phyloP scores from a whole-genome alignment of 2,113 vertebrate species.

The Cathartes aura region DNA sequence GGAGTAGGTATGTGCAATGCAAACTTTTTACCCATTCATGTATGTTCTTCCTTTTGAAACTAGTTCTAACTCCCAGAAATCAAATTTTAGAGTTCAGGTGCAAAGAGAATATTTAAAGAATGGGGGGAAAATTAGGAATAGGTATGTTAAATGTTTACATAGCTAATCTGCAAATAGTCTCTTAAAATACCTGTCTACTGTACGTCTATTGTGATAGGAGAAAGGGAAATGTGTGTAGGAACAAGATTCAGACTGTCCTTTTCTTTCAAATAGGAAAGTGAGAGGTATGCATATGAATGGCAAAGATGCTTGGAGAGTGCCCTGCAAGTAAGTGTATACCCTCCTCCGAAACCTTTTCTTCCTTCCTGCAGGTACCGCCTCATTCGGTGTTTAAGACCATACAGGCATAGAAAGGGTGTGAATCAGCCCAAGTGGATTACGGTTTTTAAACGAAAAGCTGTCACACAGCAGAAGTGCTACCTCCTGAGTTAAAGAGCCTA shows the following conservation, averaged over 20 bases:
- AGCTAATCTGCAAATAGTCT: not conserved
- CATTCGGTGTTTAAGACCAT: not conserved
- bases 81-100: not conserved
- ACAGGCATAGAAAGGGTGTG: not conserved
- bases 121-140: not conserved
- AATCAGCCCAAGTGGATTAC: not conserved
- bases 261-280: constrained; percentile 86
- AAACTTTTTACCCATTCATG: not conserved
- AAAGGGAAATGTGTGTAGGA: not conserved
- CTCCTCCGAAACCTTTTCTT: not conserved
- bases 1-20: not conserved
- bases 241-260: not conserved
- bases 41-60: not conserved
- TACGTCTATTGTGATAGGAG: not conserved
- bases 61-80: not conserved
- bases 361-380: not conserved
- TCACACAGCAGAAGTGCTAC: not conserved
- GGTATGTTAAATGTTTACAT: not conserved
- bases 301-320: constrained; percentile 94
- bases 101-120: not conserved
- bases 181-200: not conserved
- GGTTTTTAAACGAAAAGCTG: not conserved
- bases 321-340: constrained; percentile 82
- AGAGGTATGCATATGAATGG: constrained; percentile 97
- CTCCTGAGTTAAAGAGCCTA: not conserved